phyloP scores from a whole-genome alignment of 2,888 invertebrate genomes.

The Nomada hirtipes region DNA sequence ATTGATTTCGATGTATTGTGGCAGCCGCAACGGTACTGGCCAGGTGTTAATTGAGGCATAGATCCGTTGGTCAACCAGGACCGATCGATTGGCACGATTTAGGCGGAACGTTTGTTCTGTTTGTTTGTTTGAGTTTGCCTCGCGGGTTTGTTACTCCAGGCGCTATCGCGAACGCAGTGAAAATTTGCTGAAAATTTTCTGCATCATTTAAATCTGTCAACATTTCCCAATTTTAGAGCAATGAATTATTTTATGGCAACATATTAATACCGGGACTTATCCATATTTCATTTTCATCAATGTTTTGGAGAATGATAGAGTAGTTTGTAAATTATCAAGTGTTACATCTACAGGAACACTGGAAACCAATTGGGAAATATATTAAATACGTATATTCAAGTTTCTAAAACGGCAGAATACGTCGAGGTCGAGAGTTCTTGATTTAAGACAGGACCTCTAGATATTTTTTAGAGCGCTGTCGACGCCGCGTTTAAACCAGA shows the following conservation, averaged over 20 bases:
- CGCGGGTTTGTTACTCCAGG: conserved; percentile 44
- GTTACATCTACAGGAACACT: no score
- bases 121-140: conserved; percentile 61
- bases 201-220: neutral
- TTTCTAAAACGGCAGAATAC: no score
- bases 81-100: conserved; percentile 68
- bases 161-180: conserved; percentile 1
- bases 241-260: no score
- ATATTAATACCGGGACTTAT: no score
- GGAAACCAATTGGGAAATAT: no score
- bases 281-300: no score
- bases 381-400: no score
- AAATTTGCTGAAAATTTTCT: conserved; percentile 22
- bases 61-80: conserved; percentile 60
- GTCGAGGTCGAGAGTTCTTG: neutral
- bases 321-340: no score
- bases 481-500: conserved; percentile 23
- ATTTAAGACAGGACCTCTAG: conserved; percentile 7
- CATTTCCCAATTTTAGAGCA: neutral
- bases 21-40: conserved; percentile 19
- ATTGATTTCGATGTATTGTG: conserved; percentile 38
- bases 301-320: no score
- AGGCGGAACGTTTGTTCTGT: conserved; percentile 60
- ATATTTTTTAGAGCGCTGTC: neutral
- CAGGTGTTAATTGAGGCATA: conserved; percentile 63